phyloP scores from a whole-genome alignment of 2,113 vertebrate species.

The Oophaga pumilio region DNA sequence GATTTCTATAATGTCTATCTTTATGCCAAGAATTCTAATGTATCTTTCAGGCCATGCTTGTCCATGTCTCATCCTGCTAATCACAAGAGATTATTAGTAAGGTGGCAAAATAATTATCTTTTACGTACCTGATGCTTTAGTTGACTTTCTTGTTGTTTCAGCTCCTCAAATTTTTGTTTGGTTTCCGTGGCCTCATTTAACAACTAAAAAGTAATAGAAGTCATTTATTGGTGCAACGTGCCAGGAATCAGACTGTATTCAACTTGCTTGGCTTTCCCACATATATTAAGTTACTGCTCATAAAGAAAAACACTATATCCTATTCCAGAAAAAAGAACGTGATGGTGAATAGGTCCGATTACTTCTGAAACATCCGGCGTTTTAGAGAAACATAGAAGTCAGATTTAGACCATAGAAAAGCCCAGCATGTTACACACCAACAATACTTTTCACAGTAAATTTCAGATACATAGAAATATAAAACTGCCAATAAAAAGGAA shows the following conservation, averaged over 20 bases:
- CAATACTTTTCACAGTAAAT: no score
- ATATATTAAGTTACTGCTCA: neutral
- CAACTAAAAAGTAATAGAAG: conserved; percentile 73
- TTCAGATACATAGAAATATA: no score
- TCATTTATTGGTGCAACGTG: neutral
- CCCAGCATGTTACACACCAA: neutral
- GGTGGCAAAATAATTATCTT: neutral
- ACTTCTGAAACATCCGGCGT: neutral
- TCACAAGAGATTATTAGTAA: no score
- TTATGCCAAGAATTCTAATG: no score
- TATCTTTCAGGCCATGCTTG: no score
- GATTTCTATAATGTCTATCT: no score
- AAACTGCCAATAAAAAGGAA: no score
- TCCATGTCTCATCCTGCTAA: no score
- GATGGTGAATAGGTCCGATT: neutral
- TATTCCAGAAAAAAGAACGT: neutral
- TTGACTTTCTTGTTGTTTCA: conserved; percentile 95
- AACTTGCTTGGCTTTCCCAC: neutral
- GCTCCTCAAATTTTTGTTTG: conserved; percentile 93
- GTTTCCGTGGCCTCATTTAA: conserved; percentile 94
- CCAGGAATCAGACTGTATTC: neutral
- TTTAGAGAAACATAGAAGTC: neutral
- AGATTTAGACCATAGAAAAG: neutral
- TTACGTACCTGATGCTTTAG: conserved; percentile 90
- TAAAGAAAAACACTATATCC: neutral